A percentile compares a stretch with the other conserved stretches of the same genome.
Evolutionary conservation across 2,888 invertebrate species (phyloP).

Genomic region (Drosophila mercatorum): DNA sequence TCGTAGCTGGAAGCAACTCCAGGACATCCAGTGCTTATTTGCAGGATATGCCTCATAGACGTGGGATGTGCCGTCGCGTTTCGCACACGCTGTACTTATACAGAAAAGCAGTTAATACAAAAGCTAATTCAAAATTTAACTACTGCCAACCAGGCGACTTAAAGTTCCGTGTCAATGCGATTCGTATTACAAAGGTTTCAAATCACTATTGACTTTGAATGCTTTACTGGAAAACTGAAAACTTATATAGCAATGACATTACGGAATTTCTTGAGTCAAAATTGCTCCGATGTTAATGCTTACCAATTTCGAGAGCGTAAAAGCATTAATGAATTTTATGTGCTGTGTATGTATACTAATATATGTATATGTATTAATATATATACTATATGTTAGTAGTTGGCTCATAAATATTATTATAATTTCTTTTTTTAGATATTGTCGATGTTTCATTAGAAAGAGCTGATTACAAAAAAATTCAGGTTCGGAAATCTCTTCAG

Average conservation of each 20-base stretch:
- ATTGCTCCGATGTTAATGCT: background rate
- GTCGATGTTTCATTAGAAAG: slow-evolving; percentile 38
- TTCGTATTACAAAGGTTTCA: slow-evolving; percentile 2
- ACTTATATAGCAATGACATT: background rate
- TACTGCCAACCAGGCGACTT: background rate
- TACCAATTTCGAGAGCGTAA: slow-evolving; percentile 40
- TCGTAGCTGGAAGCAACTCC: background rate
- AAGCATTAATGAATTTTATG: slow-evolving; percentile 40
- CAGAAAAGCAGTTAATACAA: slow-evolving; percentile 41
- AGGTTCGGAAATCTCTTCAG: slow-evolving; percentile 67
- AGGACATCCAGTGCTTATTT: slow-evolving; percentile 32
- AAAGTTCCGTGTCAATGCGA: background rate
- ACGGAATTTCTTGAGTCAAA: background rate
- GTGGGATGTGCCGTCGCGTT: slow-evolving; percentile 39
- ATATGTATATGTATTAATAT: background rate
- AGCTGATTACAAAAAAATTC: slow-evolving; percentile 35
- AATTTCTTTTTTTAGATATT: slow-evolving; percentile 33
- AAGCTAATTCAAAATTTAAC: background rate
- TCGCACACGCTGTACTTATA: slow-evolving; percentile 51
- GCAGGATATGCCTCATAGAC: slow-evolving; percentile 39
- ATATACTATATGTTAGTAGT: background rate
- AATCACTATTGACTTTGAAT: background rate
- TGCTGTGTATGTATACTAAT: slow-evolving; percentile 19
- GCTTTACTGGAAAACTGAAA: slow-evolving; percentile 1
- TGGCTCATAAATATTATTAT: no score